Base-by-base conservation (phyloP, 1,140 invertebrate species). In the Steinernema khuongi region DNA sequence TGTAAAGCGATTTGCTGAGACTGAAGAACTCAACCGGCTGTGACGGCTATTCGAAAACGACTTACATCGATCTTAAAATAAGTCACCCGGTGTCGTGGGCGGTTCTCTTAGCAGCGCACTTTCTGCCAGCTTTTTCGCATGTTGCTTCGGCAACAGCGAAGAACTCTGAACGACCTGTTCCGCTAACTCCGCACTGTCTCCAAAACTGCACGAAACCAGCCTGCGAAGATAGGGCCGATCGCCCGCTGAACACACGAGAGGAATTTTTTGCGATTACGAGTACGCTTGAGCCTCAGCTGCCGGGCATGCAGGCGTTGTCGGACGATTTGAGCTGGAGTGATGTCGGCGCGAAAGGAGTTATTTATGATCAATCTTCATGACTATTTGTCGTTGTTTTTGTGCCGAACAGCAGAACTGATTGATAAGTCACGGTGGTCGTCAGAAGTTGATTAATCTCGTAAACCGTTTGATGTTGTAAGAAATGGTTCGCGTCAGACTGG, bases 301-400 rank as follows among this genome's bases (percentile, higher is more conserved):
- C 50, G n/a, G n/a, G 50, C 50, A 22, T 14, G 50, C 14, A 22
- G 2, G 4, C 14, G 11, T 60, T 26, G 11, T n/a, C 50, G 50
- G 50, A 60, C 14, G 50, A 14, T 7, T n/a, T n/a, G n/a, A 22
- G n/a, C n/a, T 26, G 22, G 50, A 60, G 50, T n/a, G 14, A 22
- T 60, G 4, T 60, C 26, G 50, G 22, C 50, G 50, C 50, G 50
- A 17, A 60, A 60, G 50, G 50, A 60, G 50, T 60, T 60, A 60
- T 60, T 60, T 60, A 60, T 60, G 7, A 60, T 60, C 50, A 60
- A 60, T 60, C 50, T 60, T 60, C 11, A 60, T 60, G 22, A 60
- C 50, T 60, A 60, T 60, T 60, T 60, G 50, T 60, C 50, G 50
- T 17, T 60, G 50, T 60, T 60, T 60, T 60, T 60, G 14, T 60